These are phyloP conservation scores for Neostethus bicornis DNA, from an alignment of 2,797 vertebrate genomes.

Conservation along the genomic window DNA sequence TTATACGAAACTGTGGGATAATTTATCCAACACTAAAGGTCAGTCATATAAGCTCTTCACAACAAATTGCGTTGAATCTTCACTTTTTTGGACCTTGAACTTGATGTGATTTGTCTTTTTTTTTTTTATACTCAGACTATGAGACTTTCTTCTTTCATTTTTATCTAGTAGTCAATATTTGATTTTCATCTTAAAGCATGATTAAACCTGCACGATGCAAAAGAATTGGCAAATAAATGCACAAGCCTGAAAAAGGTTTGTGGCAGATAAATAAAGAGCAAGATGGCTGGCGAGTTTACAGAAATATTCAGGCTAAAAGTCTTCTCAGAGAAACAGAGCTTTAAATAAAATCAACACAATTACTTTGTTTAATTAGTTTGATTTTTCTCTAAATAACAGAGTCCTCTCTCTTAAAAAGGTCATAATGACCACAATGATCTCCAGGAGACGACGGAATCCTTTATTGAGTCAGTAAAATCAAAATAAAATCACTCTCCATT, in stretches of 20 bases:
- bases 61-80: constrained; percentile 5
- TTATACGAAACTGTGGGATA: constrained; percentile 6
- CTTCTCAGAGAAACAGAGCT: background rate
- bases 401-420: background rate
- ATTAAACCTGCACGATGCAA: background rate
- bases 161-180: background rate
- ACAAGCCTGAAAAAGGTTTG: background rate
- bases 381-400: background rate
- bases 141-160: no score
- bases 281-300: background rate
- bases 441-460: no score
- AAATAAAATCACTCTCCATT: background rate
- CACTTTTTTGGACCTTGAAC: background rate
- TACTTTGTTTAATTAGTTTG: background rate
- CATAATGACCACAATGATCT: no score
- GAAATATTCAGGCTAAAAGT: background rate
- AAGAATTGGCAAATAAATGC: background rate
- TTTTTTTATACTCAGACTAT: no score
- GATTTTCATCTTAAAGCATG: background rate
- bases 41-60: constrained; percentile 9
- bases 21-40: constrained; percentile 6
- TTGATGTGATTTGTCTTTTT: background rate
- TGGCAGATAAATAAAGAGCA: background rate
- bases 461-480: no score
- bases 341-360: background rate